Evolutionary conservation across 1,140 invertebrate species (phyloP).

Genomic region (Zaprionus lachaisei): DNA sequence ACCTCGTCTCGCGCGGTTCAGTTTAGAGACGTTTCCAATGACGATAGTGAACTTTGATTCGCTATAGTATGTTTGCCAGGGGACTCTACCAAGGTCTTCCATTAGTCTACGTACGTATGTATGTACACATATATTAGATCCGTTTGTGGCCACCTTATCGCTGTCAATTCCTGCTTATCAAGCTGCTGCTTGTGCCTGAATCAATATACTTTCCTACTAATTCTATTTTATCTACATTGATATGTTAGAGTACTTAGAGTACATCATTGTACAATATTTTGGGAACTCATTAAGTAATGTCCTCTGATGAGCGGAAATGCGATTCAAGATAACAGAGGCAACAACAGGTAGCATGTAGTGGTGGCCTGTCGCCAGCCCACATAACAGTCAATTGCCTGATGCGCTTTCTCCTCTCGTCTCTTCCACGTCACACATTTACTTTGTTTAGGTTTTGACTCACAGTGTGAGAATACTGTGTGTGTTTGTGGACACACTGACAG

Average conservation of each 20-base stretch:
- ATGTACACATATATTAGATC: slow-evolving; percentile 23
- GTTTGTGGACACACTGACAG: slow-evolving; percentile 27
- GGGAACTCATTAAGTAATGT: slow-evolving; percentile 33
- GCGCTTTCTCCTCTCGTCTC: slow-evolving; percentile 15
- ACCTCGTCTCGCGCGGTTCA: slow-evolving; percentile 20
- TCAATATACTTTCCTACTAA: slow-evolving; percentile 34
- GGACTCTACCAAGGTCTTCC: slow-evolving; percentile 21
- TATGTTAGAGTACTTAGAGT: slow-evolving; percentile 6
- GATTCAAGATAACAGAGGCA: slow-evolving; percentile 32
- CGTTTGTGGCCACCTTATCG: slow-evolving; percentile 27
- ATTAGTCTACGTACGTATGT: not conserved
- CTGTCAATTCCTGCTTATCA: slow-evolving; percentile 18
- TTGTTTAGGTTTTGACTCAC: slow-evolving; percentile 49
- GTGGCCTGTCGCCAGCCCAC: not conserved
- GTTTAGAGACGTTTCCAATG: slow-evolving; percentile 34
- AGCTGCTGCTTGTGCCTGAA: slow-evolving; percentile 20
- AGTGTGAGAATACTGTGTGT: not conserved
- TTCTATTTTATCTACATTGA: slow-evolving; percentile 27
- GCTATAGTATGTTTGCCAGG: not conserved
- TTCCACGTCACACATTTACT: slow-evolving; percentile 4
- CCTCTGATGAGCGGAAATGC: slow-evolving; percentile 39
- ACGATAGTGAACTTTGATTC: slow-evolving; percentile 30
- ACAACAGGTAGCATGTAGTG: slow-evolving; percentile 33
- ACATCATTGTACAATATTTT: slow-evolving; percentile 28
- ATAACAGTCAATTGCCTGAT: slow-evolving; percentile 24